Base-by-base conservation (phyloP, 2,797 vertebrate species). In the Eidolon dupreanum region DNA sequence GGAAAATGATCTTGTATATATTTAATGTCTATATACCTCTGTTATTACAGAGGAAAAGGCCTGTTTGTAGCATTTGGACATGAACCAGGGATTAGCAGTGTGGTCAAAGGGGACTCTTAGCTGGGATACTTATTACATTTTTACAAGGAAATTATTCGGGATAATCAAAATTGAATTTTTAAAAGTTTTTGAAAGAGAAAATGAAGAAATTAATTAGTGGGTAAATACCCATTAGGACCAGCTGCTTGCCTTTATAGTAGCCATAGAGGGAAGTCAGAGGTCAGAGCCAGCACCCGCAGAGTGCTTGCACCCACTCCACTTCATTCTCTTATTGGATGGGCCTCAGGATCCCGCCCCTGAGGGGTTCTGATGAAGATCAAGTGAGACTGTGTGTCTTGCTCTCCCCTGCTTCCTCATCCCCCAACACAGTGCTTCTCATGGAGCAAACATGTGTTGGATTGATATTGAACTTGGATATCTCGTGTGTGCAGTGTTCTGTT, bases 61-160 rank as follows among this genome's bases (percentile, higher is more conserved):
- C 36, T 74, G 36, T 87, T 46, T 19, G 16, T 41, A 38, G 36
- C 65, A 75, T 8, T 53, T 82, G 43, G 53, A 5, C 28, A 84
- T 16, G 31, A 38, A 49, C 49, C 51, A 66, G n/a, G 13, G 20
- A 73, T 82, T 77, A 49, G 24, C 24, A 36, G 36, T 22, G 12
- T 6, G 5, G 28, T 31, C 36, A 20, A 36, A 68, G 19, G 26
- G 17, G 20, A 59, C 20, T 66, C 28, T 95, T 89, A 59, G 41
- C 65, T 66, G 31, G 7, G 31, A 36, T 94, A n/a, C 70, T 88
- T 88, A 55, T 78, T 92, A 31, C 43, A n/a, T 74, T 90, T 93
- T 83, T 96, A 74, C 2, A 78, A 71, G 68, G 28, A n/a, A 70
- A 89, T 86, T 90, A 63, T 38, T 86, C 65, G 33, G 73, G 41